phyloP scores from a whole-genome alignment of 2,888 invertebrate genomes.

The Dendrolimus pini region DNA sequence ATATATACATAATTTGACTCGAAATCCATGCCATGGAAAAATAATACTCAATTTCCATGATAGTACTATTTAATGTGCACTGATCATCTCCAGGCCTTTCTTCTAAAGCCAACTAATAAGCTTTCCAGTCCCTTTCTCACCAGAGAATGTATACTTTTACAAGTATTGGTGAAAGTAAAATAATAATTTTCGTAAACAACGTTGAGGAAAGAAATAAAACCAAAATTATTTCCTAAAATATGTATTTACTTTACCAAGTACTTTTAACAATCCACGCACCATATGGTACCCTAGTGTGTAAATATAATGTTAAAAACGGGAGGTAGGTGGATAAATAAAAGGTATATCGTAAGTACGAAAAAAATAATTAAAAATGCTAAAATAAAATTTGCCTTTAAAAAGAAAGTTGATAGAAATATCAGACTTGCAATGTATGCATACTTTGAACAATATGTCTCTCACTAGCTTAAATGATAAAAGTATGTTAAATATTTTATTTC shows the following conservation, averaged over 20 bases:
- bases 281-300: conserved; percentile 44
- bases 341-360: conserved; percentile 34
- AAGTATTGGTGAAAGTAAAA: too few relatives aligned
- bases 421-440: conserved; percentile 20
- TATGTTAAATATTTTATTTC: too few relatives aligned
- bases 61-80: too few relatives aligned
- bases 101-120: too few relatives aligned
- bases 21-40: too few relatives aligned
- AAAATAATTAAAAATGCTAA: conserved; percentile 8
- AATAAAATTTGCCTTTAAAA: conserved; percentile 1
- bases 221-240: conserved; percentile 36
- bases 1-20: too few relatives aligned
- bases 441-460: conserved; percentile 13
- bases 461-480: conserved; percentile 6
- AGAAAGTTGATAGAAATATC: conserved; percentile 21
- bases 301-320: conserved; percentile 29
- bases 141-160: too few relatives aligned
- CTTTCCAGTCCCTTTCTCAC: too few relatives aligned
- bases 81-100: too few relatives aligned
- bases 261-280: conserved; percentile 57
- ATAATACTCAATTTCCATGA: too few relatives aligned
- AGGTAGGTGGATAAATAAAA: conserved; percentile 40
- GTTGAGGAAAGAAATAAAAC: too few relatives aligned
- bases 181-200: too few relatives aligned
- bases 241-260: conserved; percentile 50